Percentiles rank a stretch among this genome's conserved stretches.
phyloP scores from a whole-genome alignment of 2,888 invertebrate genomes.

The Drosophila phalerata region DNA sequence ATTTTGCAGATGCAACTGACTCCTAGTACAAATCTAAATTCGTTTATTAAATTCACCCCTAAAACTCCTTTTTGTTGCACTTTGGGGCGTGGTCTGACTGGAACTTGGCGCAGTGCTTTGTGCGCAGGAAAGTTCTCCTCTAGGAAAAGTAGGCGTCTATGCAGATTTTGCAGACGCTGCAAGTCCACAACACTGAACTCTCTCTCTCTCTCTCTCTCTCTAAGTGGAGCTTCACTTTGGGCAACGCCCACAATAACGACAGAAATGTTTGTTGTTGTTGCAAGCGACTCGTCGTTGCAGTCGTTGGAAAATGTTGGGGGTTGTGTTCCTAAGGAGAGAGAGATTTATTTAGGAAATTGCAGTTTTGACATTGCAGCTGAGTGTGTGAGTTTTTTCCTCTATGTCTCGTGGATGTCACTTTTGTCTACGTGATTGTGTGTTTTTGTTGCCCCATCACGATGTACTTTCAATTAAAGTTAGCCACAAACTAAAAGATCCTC shows the following conservation, averaged over 20 bases:
- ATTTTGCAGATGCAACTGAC: slow-evolving; percentile 17
- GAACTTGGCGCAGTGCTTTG: slow-evolving; percentile 56
- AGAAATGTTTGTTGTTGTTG: slow-evolving; percentile 14
- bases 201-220: too few relatives aligned
- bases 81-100: slow-evolving; percentile 62
- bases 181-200: slow-evolving; percentile 41
- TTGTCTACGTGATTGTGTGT: slow-evolving; percentile 34
- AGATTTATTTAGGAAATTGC: slow-evolving; percentile 67
- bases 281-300: slow-evolving; percentile 1
- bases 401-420: slow-evolving; percentile 38
- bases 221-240: slow-evolving; percentile 38
- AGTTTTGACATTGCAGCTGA: slow-evolving; percentile 62
- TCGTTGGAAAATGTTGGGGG: slow-evolving; percentile 16
- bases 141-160: slow-evolving; percentile 64
- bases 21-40: slow-evolving; percentile 39
- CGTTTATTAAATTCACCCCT: slow-evolving; percentile 69
- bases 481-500: slow-evolving; percentile 36
- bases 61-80: slow-evolving; percentile 44
- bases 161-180: slow-evolving; percentile 81
- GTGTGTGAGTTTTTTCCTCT: slow-evolving; percentile 18
- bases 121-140: slow-evolving; percentile 75
- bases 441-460: background rate
- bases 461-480: slow-evolving; percentile 50
- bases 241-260: slow-evolving; percentile 71
- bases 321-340: slow-evolving; percentile 12